Evolutionary conservation across 2,888 invertebrate species (phyloP).

Genomic region (Ormia ochracea): DNA sequence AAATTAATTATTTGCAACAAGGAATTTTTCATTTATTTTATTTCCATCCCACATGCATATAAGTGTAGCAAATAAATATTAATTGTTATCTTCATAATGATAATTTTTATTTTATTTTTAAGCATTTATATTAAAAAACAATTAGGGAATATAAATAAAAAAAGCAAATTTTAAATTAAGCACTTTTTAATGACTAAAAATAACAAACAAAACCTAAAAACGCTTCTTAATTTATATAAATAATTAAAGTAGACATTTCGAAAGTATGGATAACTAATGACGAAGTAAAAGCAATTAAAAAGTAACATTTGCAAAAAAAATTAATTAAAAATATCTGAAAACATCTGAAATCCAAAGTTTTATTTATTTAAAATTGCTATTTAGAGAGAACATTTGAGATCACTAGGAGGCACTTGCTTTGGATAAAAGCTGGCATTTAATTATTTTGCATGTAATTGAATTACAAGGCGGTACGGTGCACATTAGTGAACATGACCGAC

Average conservation of each 20-base stretch:
- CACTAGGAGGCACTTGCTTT: too few relatives aligned
- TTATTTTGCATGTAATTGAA: too few relatives aligned
- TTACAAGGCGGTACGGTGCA: too few relatives aligned
- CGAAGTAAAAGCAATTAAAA: conserved; percentile 8
- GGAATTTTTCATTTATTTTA: conserved; percentile 1
- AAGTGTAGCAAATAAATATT: conserved; percentile 57
- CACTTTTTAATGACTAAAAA: conserved; percentile 34
- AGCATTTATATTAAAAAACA: conserved; percentile 27
- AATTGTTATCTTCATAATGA: conserved; percentile 48
- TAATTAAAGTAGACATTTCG: conserved; percentile 24
- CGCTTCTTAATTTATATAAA: conserved; percentile 63
- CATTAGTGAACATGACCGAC: too few relatives aligned
- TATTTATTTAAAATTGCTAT: too few relatives aligned
- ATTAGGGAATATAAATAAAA: conserved; percentile 57
- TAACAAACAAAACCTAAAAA: conserved; percentile 29
- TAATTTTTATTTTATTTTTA: conserved; percentile 6
- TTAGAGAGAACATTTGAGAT: too few relatives aligned
- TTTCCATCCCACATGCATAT: conserved; percentile 22
- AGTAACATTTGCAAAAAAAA: not conserved
- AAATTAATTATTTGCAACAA: not conserved
- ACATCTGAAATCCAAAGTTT: not conserved
- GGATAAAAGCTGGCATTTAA: too few relatives aligned
- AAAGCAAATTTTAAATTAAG: conserved; percentile 51
- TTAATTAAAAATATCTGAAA: conserved; percentile 2
- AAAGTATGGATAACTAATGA: conserved; percentile 3